Base-by-base conservation (phyloP, 2,113 vertebrate species). In the Pelecanus crispus region DNA sequence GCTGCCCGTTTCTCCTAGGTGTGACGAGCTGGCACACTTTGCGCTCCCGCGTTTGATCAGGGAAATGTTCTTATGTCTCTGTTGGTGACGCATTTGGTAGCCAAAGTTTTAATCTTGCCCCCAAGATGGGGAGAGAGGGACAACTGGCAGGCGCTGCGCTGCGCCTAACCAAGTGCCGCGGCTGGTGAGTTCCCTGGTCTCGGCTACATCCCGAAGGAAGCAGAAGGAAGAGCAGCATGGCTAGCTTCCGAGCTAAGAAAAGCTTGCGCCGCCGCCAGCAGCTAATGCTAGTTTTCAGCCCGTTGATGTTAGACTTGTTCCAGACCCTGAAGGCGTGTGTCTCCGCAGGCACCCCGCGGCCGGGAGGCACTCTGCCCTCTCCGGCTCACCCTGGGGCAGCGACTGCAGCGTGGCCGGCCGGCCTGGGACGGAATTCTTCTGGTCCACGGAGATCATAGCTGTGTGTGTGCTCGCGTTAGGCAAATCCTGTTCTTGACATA, bases 201-300 rank as follows among this genome's bases (percentile, higher is more conserved):
- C 53, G 77, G 78, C 81, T 58, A 13, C 78, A 70, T 81, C 91
- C 92, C 10, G 0, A 44, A 52, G 85, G 92, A 84, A 65, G 63
- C 88, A 94, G 88, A 65, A 78, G 78, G 90, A 78, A 52, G 85
- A 91, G 72, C 95, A 90, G 88, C 49, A 73, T 34, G 53, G n/a
- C 38, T 44, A 12, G 47, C 63, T 84, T 47, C 56, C 4, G 7
- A 55, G 44, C 68, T 40, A 7, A 40, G 38, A 65, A 28, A 45
- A 36, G 22, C 81, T 17, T 55, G 62, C 38, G 67, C 62, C 31
- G 55, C 59, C 82, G 74, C 70, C 93, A 93, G 50, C 50, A 25
- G 34, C 88, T 32, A 6, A 5, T 32, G 56, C 45, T 63, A 1
- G 5, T n/a, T 78, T 17, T 56, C 72, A 86, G 62, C 66, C 65